phyloP scores from a whole-genome alignment of 2,113 vertebrate genomes.

The Castor canadensis region DNA sequence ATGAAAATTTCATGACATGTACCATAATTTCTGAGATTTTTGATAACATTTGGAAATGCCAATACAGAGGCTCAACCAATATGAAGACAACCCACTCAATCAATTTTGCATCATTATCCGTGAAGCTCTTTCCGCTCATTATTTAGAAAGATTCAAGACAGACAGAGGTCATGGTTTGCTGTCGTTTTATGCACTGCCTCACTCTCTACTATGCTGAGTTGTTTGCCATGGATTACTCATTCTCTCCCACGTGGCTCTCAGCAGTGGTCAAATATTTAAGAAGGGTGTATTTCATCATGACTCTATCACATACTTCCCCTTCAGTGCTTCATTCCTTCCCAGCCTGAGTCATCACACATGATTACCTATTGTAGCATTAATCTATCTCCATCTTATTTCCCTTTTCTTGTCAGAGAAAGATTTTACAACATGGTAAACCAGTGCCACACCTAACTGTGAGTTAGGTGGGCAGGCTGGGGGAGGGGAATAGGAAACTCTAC shows the following conservation, averaged over 20 bases:
- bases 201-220: not conserved
- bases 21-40: constrained; percentile 15
- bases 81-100: constrained; percentile 24
- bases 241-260: constrained; percentile 20
- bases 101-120: constrained; percentile 3
- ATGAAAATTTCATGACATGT: constrained; percentile 39
- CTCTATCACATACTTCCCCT: not conserved
- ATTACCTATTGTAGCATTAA: not conserved
- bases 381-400: not conserved
- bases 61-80: not conserved
- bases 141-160: constrained; percentile 23
- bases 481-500: not conserved
- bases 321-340: not conserved
- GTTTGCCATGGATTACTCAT: constrained; percentile 42
- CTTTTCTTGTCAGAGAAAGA: not conserved
- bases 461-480: not conserved
- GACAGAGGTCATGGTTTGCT: not conserved
- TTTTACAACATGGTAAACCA: not conserved
- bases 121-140: not conserved
- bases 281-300: constrained; percentile 35
- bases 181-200: not conserved
- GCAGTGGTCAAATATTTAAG: constrained; percentile 41
- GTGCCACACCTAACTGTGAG: not conserved
- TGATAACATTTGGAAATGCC: not conserved
- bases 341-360: not conserved